phyloP scores from a whole-genome alignment of 2,888 invertebrate species.

The Cataglyphis altisquamis region DNA sequence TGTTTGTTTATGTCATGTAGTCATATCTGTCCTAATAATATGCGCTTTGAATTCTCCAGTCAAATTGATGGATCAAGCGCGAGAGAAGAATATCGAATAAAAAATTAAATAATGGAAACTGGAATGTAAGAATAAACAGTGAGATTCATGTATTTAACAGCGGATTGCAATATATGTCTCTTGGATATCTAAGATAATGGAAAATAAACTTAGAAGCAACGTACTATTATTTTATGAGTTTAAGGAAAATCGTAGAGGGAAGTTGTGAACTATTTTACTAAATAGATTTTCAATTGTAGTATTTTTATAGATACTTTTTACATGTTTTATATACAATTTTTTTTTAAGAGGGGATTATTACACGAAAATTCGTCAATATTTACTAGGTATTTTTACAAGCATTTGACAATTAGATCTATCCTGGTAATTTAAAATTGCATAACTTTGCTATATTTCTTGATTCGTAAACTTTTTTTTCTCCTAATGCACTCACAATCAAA shows the following conservation, averaged over 20 bases:
- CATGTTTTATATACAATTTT: conserved; percentile 17
- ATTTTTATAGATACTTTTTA: conserved; percentile 45
- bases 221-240: conserved; percentile 35
- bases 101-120: not conserved
- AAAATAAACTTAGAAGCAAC: conserved; percentile 13
- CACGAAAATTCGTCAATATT: conserved; percentile 12
- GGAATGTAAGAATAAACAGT: not conserved
- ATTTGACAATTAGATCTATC: not conserved
- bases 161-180: conserved; percentile 1
- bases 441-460: not conserved
- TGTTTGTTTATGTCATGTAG: conserved; percentile 5
- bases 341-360: not conserved
- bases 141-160: conserved; percentile 17
- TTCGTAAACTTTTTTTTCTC: not conserved
- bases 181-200: conserved; percentile 18
- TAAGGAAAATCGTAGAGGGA: not conserved
- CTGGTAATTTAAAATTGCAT: conserved; percentile 7
- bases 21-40: conserved; percentile 7
- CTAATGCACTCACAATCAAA: not conserved
- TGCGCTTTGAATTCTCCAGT: conserved; percentile 22
- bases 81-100: not conserved
- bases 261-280: not conserved
- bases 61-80: not conserved
- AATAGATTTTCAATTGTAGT: conserved; percentile 23
- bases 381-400: conserved; percentile 9